phyloP scores from a whole-genome alignment of 2,113 vertebrate genomes.

The Phyllostomus discolor region DNA sequence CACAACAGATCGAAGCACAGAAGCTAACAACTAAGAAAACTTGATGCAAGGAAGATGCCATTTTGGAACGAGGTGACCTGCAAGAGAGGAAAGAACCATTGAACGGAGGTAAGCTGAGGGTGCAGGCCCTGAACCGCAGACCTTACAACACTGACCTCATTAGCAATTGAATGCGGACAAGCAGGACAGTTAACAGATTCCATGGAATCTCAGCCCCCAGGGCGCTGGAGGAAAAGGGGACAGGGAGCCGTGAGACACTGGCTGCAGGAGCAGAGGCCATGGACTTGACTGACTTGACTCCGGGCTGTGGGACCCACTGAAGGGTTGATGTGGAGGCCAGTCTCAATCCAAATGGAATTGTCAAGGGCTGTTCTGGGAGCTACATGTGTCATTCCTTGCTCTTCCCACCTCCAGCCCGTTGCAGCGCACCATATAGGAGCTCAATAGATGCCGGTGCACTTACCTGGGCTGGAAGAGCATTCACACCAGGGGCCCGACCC shows the following conservation, averaged over 20 bases:
- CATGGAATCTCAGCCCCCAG: not conserved
- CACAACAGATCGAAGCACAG: slow-evolving; percentile 19
- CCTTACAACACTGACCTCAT: accelerated
- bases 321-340: not conserved
- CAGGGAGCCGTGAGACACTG: accelerated
- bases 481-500: not conserved
- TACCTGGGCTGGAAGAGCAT: too few relatives aligned
- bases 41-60: not conserved
- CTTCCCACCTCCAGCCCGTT: accelerated
- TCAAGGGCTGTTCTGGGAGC: not conserved
- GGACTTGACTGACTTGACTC: too few relatives aligned
- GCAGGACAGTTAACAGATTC: not conserved
- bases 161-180: not conserved
- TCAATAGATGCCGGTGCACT: not conserved
- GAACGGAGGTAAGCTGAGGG: not conserved
- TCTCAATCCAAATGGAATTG: not conserved
- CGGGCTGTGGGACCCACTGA: accelerated
- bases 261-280: not conserved
- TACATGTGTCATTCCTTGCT: not conserved
- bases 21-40: slow-evolving; percentile 22
- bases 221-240: not conserved
- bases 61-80: slow-evolving; percentile 30
- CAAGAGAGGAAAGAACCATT: not conserved
- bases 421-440: accelerated
- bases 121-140: not conserved